These are phyloP conservation scores for Amazona vittata DNA, from an alignment of 2,113 vertebrate genomes.

Conservation along the genomic window DNA sequence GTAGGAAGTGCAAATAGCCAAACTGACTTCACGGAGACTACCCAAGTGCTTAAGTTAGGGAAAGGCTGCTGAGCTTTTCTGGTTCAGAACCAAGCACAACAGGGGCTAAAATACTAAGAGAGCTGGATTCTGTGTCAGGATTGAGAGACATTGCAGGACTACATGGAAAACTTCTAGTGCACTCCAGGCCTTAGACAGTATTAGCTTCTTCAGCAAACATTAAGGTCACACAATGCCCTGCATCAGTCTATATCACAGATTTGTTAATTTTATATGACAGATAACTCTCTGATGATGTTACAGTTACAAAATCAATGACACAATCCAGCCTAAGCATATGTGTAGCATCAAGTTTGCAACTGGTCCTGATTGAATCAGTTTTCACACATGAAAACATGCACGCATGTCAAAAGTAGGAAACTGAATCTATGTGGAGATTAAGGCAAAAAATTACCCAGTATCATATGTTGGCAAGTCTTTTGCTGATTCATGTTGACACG, in stretches of 20 bases:
- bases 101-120: not conserved
- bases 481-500: not conserved
- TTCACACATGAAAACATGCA: rapidly evolving
- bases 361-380: not conserved
- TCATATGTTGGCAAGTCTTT: not conserved
- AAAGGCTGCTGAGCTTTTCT: not conserved
- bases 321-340: rapidly evolving
- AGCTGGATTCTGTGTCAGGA: not conserved
- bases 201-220: not conserved
- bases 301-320: not conserved
- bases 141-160: not conserved
- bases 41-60: not conserved
- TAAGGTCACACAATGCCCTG: not conserved
- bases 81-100: not conserved
- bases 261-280: not conserved
- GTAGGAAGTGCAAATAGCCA: not conserved
- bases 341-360: not conserved
- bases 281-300: not conserved
- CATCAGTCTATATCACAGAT: not conserved
- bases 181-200: not conserved
- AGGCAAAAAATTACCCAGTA: not conserved
- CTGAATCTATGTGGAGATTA: not conserved
- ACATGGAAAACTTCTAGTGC: not conserved
- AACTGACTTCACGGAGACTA: not conserved
- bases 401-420: rapidly evolving